A percentile compares a stretch with the other conserved stretches of the same genome.
Evolutionary conservation across 1,140 invertebrate genomes (phyloP).

Genomic region (Pseudomyrmex cubaensis): DNA sequence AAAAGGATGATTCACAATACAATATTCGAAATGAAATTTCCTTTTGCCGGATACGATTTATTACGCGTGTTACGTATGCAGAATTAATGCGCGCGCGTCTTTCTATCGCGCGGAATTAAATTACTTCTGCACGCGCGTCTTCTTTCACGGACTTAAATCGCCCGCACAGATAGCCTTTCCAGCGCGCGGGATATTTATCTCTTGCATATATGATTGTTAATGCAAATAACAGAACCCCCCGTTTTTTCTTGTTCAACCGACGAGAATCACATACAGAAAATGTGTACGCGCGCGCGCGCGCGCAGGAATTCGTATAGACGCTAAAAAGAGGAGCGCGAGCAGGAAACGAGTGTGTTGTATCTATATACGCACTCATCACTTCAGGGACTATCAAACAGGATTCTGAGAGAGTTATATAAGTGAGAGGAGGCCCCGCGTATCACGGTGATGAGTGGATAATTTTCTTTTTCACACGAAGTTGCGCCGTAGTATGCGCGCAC

Average conservation of each 20-base stretch:
- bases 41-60: slow-evolving; percentile 26
- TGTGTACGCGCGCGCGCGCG: neutral
- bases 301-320: slow-evolving; percentile 7
- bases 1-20: slow-evolving; percentile 17
- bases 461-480: slow-evolving; percentile 72
- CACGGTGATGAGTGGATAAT: slow-evolving; percentile 65
- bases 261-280: neutral
- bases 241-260: neutral
- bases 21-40: slow-evolving; percentile 21
- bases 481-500: slow-evolving; percentile 31
- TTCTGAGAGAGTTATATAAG: slow-evolving; percentile 44
- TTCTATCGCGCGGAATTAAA: neutral
- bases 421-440: slow-evolving; percentile 37
- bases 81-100: slow-evolving; percentile 23
- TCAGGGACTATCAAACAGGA: slow-evolving; percentile 43
- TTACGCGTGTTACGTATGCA: slow-evolving; percentile 17
- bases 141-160: neutral
- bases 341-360: slow-evolving; percentile 17
- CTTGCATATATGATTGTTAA: slow-evolving; percentile 16
- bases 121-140: neutral
- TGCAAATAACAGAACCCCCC: neutral
- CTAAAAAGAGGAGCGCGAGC: slow-evolving; percentile 15
- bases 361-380: slow-evolving; percentile 14
- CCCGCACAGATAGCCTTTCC: slow-evolving; percentile 4
- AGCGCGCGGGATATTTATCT: neutral